Percentiles rank a stretch among this genome's conserved stretches.
phyloP scores from a whole-genome alignment of 2,797 vertebrate species.

The Phyllotis vaccarum region DNA sequence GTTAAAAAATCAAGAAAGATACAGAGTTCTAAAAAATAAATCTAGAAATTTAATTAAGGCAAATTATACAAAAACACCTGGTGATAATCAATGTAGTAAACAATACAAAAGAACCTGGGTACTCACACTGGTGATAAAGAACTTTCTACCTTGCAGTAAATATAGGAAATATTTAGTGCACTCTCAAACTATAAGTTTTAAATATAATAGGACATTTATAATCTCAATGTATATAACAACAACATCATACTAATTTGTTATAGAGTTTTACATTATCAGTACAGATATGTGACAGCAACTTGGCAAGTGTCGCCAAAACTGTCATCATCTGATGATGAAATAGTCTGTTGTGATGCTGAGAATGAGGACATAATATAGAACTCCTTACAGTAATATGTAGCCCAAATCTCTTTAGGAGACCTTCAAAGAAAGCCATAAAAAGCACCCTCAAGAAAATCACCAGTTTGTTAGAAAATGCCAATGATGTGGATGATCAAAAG shows the following conservation, averaged over 20 bases:
- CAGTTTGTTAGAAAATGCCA: not conserved
- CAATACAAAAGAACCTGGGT: not conserved
- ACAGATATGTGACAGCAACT: not conserved
- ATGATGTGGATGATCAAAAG: not conserved
- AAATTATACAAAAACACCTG: not conserved
- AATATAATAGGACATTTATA: not conserved
- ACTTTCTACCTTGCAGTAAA: not conserved
- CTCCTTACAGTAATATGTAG: not conserved
- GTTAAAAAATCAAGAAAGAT: not conserved
- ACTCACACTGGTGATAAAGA: not conserved
- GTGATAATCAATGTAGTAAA: not conserved
- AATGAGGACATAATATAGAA: not conserved
- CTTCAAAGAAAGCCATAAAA: not conserved
- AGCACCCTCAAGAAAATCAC: not conserved
- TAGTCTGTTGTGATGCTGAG: not conserved
- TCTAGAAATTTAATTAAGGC: not conserved
- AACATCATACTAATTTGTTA: not conserved
- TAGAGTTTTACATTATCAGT: not conserved
- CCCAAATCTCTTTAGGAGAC: not conserved
- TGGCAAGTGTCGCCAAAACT: not conserved
- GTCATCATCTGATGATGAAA: not conserved
- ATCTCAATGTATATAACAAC: not conserved
- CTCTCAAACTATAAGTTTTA: not conserved
- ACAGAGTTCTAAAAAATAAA: not conserved
- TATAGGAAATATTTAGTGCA: not conserved